Percentiles rank a stretch among this genome's conserved stretches.
Evolutionary conservation across 2,888 invertebrate species (phyloP).

Genomic region (Eristalis pertinax): DNA sequence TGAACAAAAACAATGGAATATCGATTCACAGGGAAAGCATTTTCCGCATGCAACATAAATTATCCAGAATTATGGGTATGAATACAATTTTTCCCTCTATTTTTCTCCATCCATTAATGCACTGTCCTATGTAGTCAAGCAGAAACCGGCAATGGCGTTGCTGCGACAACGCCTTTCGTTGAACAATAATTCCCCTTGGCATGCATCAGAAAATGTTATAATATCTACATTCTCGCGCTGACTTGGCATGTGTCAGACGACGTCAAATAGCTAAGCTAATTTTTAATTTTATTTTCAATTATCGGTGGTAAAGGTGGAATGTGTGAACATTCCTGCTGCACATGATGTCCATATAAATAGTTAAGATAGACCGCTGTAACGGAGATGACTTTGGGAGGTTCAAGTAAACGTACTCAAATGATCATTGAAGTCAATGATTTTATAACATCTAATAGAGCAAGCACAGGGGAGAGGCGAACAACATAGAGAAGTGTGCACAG

Average conservation of each 20-base stretch:
- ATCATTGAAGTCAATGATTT: no score
- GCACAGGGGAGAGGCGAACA: no score
- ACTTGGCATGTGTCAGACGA: not conserved
- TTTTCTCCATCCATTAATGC: conserved; percentile 22
- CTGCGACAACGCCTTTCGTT: conserved; percentile 52
- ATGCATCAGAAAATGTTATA: conserved; percentile 44
- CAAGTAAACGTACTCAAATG: not conserved
- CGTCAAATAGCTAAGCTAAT: conserved; percentile 37
- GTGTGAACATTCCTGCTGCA: not conserved
- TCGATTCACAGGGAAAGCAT: conserved; percentile 49
- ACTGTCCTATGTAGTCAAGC: conserved; percentile 18
- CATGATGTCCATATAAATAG: conserved; percentile 32
- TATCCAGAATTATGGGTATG: conserved; percentile 1
- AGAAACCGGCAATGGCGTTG: conserved; percentile 35
- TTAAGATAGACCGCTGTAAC: conserved; percentile 33
- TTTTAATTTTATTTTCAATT: conserved; percentile 46
- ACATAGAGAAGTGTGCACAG: no score
- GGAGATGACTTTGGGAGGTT: not conserved
- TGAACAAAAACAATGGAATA: conserved; percentile 59
- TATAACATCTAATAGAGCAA: no score
- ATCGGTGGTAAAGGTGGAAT: conserved; percentile 1
- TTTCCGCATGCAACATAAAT: conserved; percentile 34
- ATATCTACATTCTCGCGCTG: conserved; percentile 14
- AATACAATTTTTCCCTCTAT: not conserved
- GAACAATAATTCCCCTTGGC: conserved; percentile 33